A percentile compares a stretch with the other conserved stretches of the same genome.
Evolutionary conservation across 2,113 vertebrate genomes (phyloP).

Genomic region (Alces alces): DNA sequence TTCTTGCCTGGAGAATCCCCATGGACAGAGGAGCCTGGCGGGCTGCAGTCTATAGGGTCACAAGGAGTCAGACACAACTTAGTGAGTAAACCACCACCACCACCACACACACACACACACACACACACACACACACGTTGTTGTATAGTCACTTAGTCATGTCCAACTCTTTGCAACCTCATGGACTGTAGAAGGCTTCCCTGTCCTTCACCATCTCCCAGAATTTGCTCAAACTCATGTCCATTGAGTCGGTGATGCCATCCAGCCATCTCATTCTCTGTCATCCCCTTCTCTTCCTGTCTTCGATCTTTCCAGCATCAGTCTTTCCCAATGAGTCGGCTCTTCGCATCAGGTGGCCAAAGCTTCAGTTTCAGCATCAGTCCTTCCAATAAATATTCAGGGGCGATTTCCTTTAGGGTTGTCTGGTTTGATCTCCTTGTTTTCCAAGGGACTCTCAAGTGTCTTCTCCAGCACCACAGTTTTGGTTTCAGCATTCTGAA

Average conservation of each 20-base stretch:
- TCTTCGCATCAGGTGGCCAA: not conserved
- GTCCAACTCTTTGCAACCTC: not conserved
- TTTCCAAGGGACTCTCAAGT: not conserved
- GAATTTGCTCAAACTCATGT: not conserved
- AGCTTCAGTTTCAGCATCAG: not conserved
- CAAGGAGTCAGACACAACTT: not conserved
- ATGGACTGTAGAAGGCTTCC: not conserved
- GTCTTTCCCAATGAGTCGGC: rapidly evolving
- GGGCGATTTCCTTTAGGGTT: not conserved
- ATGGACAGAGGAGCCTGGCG: not conserved
- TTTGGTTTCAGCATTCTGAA: not conserved
- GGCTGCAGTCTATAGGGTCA: not conserved
- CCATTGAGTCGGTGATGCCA: not conserved
- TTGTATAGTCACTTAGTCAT: not conserved
- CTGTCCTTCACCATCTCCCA: not conserved
- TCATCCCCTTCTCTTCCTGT: not conserved
- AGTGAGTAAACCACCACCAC: not conserved
- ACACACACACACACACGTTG: not conserved
- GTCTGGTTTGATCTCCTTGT: not conserved
- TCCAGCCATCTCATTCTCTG: not conserved
- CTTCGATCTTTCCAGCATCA: not conserved
- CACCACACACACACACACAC: not conserved
- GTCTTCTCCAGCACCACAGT: not conserved
- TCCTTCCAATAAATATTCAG: not conserved
- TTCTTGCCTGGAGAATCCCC: not conserved